These are phyloP conservation scores for Drosophila mauritiana DNA, from an alignment of 1,140 invertebrate genomes.

Conservation along the genomic window DNA sequence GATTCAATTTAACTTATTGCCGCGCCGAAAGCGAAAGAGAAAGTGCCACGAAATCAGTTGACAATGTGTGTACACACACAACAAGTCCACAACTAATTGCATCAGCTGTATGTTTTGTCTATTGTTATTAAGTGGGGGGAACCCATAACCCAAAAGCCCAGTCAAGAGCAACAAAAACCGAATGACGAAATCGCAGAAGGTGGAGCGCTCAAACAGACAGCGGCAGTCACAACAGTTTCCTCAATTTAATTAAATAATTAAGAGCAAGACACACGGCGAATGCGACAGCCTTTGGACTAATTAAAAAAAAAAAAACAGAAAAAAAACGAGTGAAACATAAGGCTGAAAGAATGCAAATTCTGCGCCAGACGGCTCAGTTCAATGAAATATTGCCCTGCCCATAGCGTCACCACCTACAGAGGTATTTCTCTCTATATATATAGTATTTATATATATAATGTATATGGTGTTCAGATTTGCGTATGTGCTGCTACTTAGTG, in stretches of 20 bases:
- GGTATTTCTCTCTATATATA: conserved; percentile 12
- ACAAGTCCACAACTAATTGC: conserved; percentile 41
- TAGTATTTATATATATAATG: conserved; percentile 1
- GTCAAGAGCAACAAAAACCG: conserved; percentile 38
- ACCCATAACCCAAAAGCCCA: conserved; percentile 19
- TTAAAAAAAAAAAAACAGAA: conserved; percentile 47
- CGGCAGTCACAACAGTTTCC: conserved; percentile 58
- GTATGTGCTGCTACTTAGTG: conserved; percentile 40
- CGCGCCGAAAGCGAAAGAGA: conserved; percentile 18
- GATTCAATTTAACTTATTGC: conserved; percentile 19
- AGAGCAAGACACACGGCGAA: conserved; percentile 38
- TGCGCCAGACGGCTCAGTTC: conserved; percentile 26
- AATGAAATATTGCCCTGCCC: conserved; percentile 30
- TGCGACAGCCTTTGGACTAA: conserved; percentile 56
- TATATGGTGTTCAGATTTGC: conserved; percentile 24
- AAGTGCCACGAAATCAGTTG: conserved; percentile 46
- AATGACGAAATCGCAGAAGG: conserved; percentile 66
- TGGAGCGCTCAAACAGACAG: conserved; percentile 14
- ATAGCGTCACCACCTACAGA: conserved; percentile 39
- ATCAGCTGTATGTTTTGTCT: conserved; percentile 37
- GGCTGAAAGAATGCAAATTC: conserved; percentile 55
- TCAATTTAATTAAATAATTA: conserved; percentile 80
- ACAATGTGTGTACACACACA: conserved; percentile 31
- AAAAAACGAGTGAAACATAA: conserved; percentile 33
- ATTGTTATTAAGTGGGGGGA: conserved; percentile 51